Conservation (phyloP, 2,113 vertebrate species). For the Ophthalmolycus amberensis region DNA sequence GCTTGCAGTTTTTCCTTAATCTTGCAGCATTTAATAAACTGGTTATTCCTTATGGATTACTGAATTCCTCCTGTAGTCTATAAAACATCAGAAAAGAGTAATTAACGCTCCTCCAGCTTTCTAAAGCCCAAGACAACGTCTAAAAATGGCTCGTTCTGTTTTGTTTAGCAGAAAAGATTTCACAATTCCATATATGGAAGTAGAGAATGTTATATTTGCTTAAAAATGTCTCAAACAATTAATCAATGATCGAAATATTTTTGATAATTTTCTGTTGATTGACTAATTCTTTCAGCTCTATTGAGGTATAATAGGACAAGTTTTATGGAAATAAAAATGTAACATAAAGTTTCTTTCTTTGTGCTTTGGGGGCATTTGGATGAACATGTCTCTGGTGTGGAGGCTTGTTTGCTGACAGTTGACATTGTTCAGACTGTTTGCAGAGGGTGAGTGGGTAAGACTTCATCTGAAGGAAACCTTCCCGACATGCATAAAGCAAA, state of each 20-base stretch:
- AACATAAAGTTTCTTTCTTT: neutral
- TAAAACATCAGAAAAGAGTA: neutral
- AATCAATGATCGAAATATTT: neutral
- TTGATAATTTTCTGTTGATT: neutral
- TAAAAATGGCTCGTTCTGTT: neutral
- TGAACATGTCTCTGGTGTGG: neutral
- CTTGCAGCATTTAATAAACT: neutral
- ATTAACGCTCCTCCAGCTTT: neutral
- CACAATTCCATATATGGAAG: neutral
- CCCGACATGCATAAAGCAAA: slow-evolving; percentile 1
- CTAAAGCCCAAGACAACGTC: neutral
- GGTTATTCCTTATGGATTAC: neutral
- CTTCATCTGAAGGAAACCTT: slow-evolving; percentile 10
- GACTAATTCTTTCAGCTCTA: too few relatives aligned
- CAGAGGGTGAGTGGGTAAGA: slow-evolving; percentile 10
- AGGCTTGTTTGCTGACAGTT: slow-evolving; percentile 39
- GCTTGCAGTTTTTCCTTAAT: neutral
- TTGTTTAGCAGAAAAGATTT: neutral
- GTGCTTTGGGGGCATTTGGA: neutral
- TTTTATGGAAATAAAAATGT: neutral
- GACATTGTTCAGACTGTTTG: slow-evolving; percentile 50
- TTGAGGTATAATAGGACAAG: neutral
- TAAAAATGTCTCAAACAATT: neutral
- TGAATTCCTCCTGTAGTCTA: neutral
- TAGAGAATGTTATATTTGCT: neutral